A percentile compares a stretch with the other conserved stretches of the same genome.
These are phyloP conservation scores for Himalopsyche kuldschensis DNA, from an alignment of 2,888 invertebrate genomes.

Conservation along the genomic window DNA sequence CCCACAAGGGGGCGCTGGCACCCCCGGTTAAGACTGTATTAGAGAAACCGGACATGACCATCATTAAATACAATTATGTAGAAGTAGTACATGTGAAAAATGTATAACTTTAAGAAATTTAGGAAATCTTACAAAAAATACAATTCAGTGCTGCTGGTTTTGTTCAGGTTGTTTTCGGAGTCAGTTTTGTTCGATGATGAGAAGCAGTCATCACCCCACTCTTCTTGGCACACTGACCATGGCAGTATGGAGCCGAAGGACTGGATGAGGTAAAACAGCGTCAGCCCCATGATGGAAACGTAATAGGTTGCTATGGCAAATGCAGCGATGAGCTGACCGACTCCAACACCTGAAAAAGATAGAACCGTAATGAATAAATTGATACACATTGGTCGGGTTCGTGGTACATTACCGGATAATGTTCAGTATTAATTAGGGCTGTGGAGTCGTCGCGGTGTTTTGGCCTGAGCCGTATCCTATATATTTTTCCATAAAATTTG, in stretches of 20 bases:
- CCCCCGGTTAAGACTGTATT: no score
- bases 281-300: conserved; percentile 67
- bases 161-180: conserved; percentile 14
- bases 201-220: conserved; percentile 56
- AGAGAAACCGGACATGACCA: no score
- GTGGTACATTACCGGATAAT: no score
- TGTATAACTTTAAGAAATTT: conserved; percentile 6
- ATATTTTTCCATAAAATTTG: no score
- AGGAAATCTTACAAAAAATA: conserved; percentile 56
- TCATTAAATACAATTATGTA: no score
- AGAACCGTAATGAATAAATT: no score
- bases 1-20: no score
- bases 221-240: conserved; percentile 62
- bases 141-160: conserved; percentile 56
- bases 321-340: conserved; percentile 60
- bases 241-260: conserved; percentile 65
- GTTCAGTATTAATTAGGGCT: no score
- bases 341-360: conserved; percentile 59
- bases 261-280: conserved; percentile 63
- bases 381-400: no score
- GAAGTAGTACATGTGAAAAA: no score
- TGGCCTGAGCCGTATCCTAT: no score
- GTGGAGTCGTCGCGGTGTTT: no score
- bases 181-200: conserved; percentile 46
- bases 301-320: conserved; percentile 67